Percentiles rank a stretch among this genome's conserved stretches.
Conservation (phyloP, 2,888 invertebrate genomes). For the Ornithoptera alexandrae region DNA sequence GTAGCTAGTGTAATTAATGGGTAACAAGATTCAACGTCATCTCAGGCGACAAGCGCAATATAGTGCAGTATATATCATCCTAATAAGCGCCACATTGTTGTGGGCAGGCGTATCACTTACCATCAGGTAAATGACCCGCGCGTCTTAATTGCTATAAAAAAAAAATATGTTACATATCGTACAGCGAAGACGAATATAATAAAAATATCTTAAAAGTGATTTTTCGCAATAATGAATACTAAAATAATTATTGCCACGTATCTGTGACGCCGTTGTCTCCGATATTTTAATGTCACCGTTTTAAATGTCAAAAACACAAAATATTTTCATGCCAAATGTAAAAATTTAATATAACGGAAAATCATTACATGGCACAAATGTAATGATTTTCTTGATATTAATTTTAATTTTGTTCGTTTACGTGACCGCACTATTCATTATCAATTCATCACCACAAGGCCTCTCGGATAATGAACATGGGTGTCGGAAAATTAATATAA, state of each 20-base stretch:
- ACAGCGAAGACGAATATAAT: too few relatives aligned
- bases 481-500: background rate
- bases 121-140: too few relatives aligned
- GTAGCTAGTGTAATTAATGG: too few relatives aligned
- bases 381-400: constrained; percentile 27
- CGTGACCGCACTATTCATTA: constrained; percentile 7
- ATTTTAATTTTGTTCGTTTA: constrained; percentile 24
- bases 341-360: constrained; percentile 14
- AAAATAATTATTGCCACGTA: background rate
- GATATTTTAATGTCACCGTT: constrained; percentile 14
- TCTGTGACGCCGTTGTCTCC: background rate
- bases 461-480: background rate
- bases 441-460: background rate
- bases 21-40: too few relatives aligned
- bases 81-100: too few relatives aligned
- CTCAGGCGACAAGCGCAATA: too few relatives aligned
- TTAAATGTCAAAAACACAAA: constrained; percentile 11
- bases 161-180: too few relatives aligned
- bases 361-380: constrained; percentile 20
- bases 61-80: too few relatives aligned
- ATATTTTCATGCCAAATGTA: constrained; percentile 11
- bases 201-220: background rate
- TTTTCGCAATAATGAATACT: background rate
- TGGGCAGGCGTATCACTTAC: too few relatives aligned
- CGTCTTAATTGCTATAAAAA: too few relatives aligned